Evolutionary conservation across 2,888 invertebrate genomes (phyloP).

Genomic region (Rotaria sp.): DNA sequence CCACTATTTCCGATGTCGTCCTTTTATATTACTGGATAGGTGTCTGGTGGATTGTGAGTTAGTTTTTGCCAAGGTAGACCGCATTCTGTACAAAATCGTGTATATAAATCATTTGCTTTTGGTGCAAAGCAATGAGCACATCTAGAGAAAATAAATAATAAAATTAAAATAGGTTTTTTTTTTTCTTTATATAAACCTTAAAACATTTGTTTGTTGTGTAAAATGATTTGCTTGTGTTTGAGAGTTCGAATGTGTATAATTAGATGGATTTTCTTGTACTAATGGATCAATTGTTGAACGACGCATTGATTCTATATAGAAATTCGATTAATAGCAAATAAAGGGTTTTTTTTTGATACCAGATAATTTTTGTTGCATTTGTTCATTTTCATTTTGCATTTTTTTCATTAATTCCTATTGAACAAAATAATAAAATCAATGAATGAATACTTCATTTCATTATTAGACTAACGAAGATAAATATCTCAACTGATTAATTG

Average conservation of each 20-base stretch:
- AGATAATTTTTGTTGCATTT: background rate
- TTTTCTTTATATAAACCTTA: constrained; percentile 47
- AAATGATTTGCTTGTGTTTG: constrained; percentile 49
- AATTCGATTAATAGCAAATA: background rate
- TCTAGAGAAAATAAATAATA: constrained; percentile 43
- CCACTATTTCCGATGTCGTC: too few species aligned
- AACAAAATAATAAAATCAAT: too few species aligned
- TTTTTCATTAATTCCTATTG: background rate
- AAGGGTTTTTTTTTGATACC: background rate
- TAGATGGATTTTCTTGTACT: background rate
- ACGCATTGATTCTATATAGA: background rate
- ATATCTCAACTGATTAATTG: too few species aligned
- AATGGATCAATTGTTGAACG: background rate
- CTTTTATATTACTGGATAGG: constrained; percentile 47
- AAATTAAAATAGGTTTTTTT: background rate
- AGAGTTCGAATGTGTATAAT: constrained; percentile 44
- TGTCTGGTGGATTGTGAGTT: constrained; percentile 47
- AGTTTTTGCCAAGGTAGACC: constrained; percentile 49
- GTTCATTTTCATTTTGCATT: background rate
- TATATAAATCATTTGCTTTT: constrained; percentile 50
- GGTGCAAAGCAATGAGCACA: constrained; percentile 52
- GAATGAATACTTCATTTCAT: too few species aligned
- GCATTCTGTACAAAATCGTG: constrained; percentile 51
- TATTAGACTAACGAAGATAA: too few species aligned
- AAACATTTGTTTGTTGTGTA: constrained; percentile 52